Conservation (phyloP, 2,888 invertebrate genomes). For the Hydrotaea cyrtoneurina region DNA sequence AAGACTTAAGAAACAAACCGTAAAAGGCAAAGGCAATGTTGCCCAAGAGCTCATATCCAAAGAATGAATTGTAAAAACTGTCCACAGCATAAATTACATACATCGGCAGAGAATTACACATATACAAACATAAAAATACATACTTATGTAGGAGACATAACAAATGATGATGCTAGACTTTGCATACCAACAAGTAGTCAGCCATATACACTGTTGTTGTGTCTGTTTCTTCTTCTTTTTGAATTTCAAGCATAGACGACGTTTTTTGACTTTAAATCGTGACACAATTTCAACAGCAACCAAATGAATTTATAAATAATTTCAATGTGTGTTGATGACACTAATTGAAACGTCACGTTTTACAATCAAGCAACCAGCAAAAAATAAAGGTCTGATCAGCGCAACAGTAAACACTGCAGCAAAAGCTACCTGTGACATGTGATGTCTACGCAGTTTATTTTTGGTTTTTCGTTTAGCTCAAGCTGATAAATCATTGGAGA, state of each 20-base stretch:
- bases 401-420: background rate
- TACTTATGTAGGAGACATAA: background rate
- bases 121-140: background rate
- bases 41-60: background rate
- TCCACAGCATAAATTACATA: background rate
- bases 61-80: background rate
- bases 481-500: conserved; percentile 5
- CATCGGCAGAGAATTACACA: background rate
- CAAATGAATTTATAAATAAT: conserved; percentile 27
- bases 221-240: conserved; percentile 38
- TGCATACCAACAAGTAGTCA: conserved; percentile 34
- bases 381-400: background rate
- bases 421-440: conserved; percentile 26
- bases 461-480: conserved; percentile 45
- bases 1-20: conserved; percentile 33
- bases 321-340: conserved; percentile 45
- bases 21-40: conserved; percentile 7
- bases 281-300: conserved; percentile 67
- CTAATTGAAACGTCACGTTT: conserved; percentile 63
- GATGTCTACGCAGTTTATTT: conserved; percentile 30
- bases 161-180: conserved; percentile 24
- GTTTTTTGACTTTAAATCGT: conserved; percentile 68
- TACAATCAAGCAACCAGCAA: background rate
- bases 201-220: background rate
- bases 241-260: conserved; percentile 60